Conservation (phyloP, 2,888 invertebrate genomes). For the Dasypolia templi region DNA sequence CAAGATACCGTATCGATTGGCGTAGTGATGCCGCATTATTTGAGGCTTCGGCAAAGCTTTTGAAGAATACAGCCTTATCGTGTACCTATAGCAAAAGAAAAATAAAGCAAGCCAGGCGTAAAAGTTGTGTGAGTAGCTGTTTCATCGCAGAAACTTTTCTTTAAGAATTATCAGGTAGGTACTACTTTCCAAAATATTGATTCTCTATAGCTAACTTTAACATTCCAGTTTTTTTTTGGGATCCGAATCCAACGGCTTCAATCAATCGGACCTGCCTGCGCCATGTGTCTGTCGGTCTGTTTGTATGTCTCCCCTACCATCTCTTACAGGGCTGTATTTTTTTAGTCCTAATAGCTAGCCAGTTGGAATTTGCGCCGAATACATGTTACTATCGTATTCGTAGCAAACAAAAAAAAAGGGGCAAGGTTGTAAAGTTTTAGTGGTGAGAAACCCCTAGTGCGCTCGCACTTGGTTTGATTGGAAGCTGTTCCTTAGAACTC, state of each 20-base stretch:
- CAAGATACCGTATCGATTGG: constrained; percentile 22
- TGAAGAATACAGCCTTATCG: neutral
- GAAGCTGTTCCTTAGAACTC: neutral
- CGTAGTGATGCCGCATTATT: constrained; percentile 7
- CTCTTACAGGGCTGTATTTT: neutral
- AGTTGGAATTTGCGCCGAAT: neutral
- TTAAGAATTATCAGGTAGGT: neutral
- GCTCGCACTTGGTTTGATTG: neutral
- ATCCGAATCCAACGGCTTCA: neutral
- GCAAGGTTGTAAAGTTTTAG: neutral
- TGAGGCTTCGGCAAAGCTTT: neutral
- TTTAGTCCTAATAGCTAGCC: no score
- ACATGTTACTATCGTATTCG: no score
- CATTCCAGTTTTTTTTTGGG: neutral
- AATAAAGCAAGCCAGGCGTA: neutral
- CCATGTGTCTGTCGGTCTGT: neutral
- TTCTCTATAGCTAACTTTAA: neutral
- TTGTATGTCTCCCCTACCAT: neutral
- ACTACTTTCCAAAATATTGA: neutral
- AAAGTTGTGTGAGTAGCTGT: neutral
- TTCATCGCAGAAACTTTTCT: neutral
- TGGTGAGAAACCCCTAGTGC: neutral
- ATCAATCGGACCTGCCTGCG: neutral
- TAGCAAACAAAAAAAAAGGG: neutral
- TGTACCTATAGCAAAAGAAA: neutral